Evolutionary conservation across 1,140 invertebrate genomes (phyloP), one percentile per base, ranked within the genome.

Genomic region (Nephila pilipes): DNA sequence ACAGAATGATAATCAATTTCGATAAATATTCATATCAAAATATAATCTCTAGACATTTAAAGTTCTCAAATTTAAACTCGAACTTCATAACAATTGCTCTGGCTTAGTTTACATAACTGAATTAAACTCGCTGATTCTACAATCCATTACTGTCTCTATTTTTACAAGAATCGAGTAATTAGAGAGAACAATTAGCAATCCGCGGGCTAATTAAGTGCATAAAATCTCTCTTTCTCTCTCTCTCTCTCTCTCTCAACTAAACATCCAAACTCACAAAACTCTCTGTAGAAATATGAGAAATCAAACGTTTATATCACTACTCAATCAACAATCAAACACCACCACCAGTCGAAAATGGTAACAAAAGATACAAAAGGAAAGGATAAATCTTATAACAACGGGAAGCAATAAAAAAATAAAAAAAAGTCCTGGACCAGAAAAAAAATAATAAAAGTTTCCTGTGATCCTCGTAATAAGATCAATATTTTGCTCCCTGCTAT

Each of bases 381-480:
- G 29, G 36, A 55, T 83, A 83, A 55, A 83, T 83, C 54, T 46
- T 83, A 54, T 29, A 55, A 83, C 81, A 83, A n/a, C 10, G 81
- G 81, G 32, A 83, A n/a, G 8, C 12, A 46, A 46, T 10, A 46
- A 55, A 25, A 55, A 6, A 54, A 54, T 16, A 57, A 63, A 54
- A 90, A 90, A 90, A 60, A 60, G 85, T 65, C 29, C 69, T 55
- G 32, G 38, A 81, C 1, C 18, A 75, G 65, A 22, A 85, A 83
- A n/a, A 89, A 80, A 90, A 58, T 6, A 89, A 22, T 10, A 57
- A 60, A n/a, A 58, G 75, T 54, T 46, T 25, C 58, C 18, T 87
- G 91, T 80, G 83, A 93, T 93, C 83, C 91, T 38, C 54, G 38
- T 93, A 93, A 93, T 65, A 93, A 93, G 91, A 93, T 93, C 91